These are phyloP conservation scores for Pagrus major DNA, from an alignment of 2,113 vertebrate genomes.

Conservation along the genomic window DNA sequence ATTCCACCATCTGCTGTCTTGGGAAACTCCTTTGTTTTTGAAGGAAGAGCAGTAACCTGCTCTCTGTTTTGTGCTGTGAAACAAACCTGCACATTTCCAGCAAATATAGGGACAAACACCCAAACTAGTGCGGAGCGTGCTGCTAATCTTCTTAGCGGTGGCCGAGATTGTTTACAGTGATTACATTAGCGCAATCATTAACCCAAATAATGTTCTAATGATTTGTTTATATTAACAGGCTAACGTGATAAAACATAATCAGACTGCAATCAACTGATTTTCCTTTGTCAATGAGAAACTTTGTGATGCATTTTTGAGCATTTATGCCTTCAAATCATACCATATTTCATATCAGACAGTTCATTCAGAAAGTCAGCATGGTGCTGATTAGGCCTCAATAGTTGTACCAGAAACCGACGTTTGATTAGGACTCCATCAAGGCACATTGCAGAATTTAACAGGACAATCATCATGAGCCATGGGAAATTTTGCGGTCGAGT, in stretches of 20 bases:
- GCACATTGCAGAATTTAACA: slow-evolving; percentile 12
- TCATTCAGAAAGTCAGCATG: slow-evolving; percentile 28
- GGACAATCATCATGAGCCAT: slow-evolving; percentile 3
- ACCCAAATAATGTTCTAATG: slow-evolving; percentile 14
- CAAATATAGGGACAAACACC: not conserved
- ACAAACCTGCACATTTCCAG: slow-evolving; percentile 9
- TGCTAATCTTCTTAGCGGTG: not conserved
- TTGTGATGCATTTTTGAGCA: not conserved
- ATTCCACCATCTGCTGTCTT: slow-evolving; percentile 32
- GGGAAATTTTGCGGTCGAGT: slow-evolving; percentile 31
- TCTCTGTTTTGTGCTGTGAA: not conserved
- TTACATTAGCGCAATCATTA: slow-evolving; percentile 9
- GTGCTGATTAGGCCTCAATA: slow-evolving; percentile 40
- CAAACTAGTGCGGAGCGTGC: not conserved
- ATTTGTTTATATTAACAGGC: slow-evolving; percentile 36
- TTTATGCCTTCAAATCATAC: not conserved
- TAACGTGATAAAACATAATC: not conserved
- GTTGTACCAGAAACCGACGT: slow-evolving; percentile 7
- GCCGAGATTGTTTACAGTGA: not conserved
- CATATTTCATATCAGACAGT: not conserved
- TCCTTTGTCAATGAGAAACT: not conserved
- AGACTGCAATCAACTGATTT: slow-evolving; percentile 38
- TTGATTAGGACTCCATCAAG: slow-evolving; percentile 33
- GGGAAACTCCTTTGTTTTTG: not conserved
- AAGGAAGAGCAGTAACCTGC: not conserved